Conservation (phyloP, 2,888 invertebrate species). For the Pammene fasciana region DNA sequence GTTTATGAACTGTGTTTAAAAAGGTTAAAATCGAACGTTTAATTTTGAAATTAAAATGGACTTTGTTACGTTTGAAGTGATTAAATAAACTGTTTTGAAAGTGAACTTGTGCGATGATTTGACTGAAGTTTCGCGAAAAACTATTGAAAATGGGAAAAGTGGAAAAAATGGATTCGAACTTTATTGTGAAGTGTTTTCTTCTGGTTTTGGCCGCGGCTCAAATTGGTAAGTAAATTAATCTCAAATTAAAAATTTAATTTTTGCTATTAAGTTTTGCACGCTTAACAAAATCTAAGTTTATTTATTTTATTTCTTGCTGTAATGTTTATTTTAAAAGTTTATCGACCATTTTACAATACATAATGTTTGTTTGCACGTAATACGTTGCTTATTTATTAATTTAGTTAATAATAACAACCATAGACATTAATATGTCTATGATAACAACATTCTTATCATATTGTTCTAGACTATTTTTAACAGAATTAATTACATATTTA, state of each 20-base stretch:
- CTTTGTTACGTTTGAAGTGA: constrained; percentile 42
- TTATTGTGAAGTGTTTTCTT: constrained; percentile 62
- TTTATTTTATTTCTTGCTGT: too few relatives aligned
- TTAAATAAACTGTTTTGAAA: constrained; percentile 44
- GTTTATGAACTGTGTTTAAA: constrained; percentile 12
- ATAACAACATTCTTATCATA: too few relatives aligned
- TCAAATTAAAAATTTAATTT: constrained; percentile 23
- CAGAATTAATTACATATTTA: too few relatives aligned
- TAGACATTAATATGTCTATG: too few relatives aligned
- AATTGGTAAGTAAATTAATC: constrained; percentile 64
- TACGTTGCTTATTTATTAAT: too few relatives aligned
- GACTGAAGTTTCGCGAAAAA: constrained; percentile 55
- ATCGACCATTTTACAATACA: too few relatives aligned
- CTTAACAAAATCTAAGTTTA: too few relatives aligned
- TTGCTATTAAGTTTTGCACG: neutral
- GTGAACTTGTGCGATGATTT: constrained; percentile 54
- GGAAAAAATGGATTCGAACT: constrained; percentile 61
- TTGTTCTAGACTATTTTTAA: too few relatives aligned
- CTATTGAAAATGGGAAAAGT: constrained; percentile 65
- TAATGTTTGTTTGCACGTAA: too few relatives aligned
- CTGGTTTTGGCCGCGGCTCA: constrained; percentile 56
- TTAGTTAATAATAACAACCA: too few relatives aligned
- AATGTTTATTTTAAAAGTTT: too few relatives aligned
- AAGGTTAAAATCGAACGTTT: neutral
- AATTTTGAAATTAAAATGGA: constrained; percentile 22